Evolutionary conservation across 2,888 invertebrate species (phyloP).

Genomic region (Xylocampa areola): DNA sequence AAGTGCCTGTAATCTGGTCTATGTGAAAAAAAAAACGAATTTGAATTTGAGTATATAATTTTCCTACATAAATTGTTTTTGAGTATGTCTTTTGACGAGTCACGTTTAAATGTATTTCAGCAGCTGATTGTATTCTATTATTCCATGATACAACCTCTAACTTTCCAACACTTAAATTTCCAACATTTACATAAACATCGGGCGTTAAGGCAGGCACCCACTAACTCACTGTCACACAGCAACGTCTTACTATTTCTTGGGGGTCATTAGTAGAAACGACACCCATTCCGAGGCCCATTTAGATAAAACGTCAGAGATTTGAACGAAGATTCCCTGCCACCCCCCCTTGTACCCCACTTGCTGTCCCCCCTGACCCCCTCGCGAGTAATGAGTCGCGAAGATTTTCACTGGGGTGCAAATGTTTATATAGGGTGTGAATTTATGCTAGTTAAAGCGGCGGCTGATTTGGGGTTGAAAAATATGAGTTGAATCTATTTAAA

Average conservation of each 20-base stretch:
- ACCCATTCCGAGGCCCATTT: constrained; percentile 88
- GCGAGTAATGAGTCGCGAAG: constrained; percentile 89
- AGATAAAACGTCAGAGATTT: constrained; percentile 90
- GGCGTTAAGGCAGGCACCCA: constrained; percentile 57
- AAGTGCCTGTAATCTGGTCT: too few species aligned
- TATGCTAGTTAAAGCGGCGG: constrained; percentile 68
- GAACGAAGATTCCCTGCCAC: constrained; percentile 81
- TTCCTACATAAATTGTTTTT: too few species aligned
- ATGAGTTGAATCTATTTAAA: not conserved
- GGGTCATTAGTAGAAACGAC: constrained; percentile 87
- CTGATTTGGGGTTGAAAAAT: constrained; percentile 60
- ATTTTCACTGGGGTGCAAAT: constrained; percentile 87
- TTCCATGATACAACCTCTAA: constrained; percentile 28
- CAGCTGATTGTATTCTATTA: not conserved
- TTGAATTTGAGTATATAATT: too few species aligned
- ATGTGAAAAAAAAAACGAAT: too few species aligned
- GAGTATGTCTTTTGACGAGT: too few species aligned
- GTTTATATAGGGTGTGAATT: constrained; percentile 89
- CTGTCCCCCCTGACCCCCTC: constrained; percentile 57
- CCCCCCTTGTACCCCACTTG: constrained; percentile 56
- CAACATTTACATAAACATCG: constrained; percentile 55
- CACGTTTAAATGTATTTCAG: too few species aligned
- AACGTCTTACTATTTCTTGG: constrained; percentile 86
- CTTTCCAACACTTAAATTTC: constrained; percentile 52
- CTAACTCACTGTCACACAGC: constrained; percentile 76